Percentiles rank a stretch among this genome's conserved stretches.
These are phyloP conservation scores for Astur gentilis DNA, from an alignment of 2,113 vertebrate species.

Conservation along the genomic window DNA sequence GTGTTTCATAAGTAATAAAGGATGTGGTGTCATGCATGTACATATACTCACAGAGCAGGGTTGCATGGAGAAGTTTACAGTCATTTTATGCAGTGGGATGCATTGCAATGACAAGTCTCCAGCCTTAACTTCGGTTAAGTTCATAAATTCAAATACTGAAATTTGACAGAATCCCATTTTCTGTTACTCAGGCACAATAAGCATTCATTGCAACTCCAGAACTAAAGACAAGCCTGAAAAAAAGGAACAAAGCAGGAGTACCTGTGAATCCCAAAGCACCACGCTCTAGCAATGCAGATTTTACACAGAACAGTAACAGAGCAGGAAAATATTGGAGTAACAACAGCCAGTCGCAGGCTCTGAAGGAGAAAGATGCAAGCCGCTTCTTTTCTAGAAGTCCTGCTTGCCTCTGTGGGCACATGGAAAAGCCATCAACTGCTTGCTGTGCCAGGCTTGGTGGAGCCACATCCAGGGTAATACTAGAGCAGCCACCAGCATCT, in stretches of 20 bases:
- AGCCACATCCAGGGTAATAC: neutral
- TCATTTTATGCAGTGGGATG: neutral
- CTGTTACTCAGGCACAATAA: neutral
- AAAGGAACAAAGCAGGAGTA: neutral
- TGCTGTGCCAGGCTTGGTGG: neutral
- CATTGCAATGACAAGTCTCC: neutral
- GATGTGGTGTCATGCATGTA: neutral
- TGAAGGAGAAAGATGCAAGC: neutral
- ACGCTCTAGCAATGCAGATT: neutral
- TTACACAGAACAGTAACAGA: neutral
- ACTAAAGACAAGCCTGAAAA: neutral
- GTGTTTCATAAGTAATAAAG: neutral
- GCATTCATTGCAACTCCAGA: neutral
- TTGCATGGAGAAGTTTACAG: neutral
- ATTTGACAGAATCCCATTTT: constrained; percentile 41
- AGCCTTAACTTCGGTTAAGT: neutral
- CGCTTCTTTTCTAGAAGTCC: neutral
- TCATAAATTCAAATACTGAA: constrained; percentile 41
- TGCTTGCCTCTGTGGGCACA: neutral
- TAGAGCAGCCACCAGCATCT: neutral
- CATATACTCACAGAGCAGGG: neutral
- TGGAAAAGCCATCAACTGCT: neutral
- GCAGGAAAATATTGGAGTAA: neutral
- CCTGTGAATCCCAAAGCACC: neutral
- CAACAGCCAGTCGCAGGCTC: neutral